Percentiles rank a stretch among this genome's conserved stretches.
Evolutionary conservation across 2,888 invertebrate species (phyloP).

Genomic region (Neuroscelio doddi): DNA sequence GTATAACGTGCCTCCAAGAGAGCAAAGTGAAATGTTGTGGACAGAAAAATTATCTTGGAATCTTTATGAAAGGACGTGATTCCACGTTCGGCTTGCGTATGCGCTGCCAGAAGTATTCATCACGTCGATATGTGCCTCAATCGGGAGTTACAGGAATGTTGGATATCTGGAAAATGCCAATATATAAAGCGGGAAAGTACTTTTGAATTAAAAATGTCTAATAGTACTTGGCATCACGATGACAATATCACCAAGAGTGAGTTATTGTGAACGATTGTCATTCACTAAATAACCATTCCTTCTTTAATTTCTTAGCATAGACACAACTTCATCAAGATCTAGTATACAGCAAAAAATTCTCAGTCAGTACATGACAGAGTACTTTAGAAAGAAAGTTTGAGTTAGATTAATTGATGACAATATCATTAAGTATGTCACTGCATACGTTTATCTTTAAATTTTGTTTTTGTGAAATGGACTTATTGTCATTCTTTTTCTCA

Average conservation of each 20-base stretch:
- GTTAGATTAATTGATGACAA: too few relatives aligned
- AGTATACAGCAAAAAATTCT: neutral
- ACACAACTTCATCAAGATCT: neutral
- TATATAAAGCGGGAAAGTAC: conserved; percentile 1
- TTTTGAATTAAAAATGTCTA: conserved; percentile 7
- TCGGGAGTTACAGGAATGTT: conserved; percentile 9
- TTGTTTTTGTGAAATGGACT: too few relatives aligned
- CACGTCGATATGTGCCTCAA: conserved; percentile 32
- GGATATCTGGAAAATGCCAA: neutral
- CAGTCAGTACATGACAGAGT: too few relatives aligned
- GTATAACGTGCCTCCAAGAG: conserved; percentile 12
- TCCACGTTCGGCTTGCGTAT: conserved; percentile 25
- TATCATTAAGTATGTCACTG: too few relatives aligned
- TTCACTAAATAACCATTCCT: neutral
- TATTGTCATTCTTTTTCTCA: too few relatives aligned
- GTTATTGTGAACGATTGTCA: neutral
- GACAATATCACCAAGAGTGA: conserved; percentile 16
- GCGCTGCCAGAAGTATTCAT: conserved; percentile 14
- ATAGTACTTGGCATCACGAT: conserved; percentile 10
- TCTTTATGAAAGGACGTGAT: conserved; percentile 26
- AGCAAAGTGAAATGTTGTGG: conserved; percentile 22
- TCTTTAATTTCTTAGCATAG: neutral
- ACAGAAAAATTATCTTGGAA: conserved; percentile 2
- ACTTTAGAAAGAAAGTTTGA: too few relatives aligned
- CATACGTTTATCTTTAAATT: too few relatives aligned